These are phyloP conservation scores for Charaxes varanes DNA, from an alignment of 1,140 invertebrate genomes.

Conservation along the genomic window DNA sequence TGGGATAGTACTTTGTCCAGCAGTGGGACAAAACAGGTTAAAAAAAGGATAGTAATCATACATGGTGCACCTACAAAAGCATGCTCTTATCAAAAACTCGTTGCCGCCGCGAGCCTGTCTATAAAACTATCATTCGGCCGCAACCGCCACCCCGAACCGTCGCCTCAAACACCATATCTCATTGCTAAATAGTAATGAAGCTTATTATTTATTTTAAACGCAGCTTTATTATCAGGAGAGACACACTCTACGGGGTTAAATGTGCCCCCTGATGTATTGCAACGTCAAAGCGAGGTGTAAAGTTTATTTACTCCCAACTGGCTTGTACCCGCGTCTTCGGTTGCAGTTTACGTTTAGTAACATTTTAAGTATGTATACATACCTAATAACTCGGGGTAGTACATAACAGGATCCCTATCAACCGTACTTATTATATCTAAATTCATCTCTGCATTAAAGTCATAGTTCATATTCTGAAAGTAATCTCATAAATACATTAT, in stretches of 20 bases:
- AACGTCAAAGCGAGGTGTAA: slow-evolving; percentile 2
- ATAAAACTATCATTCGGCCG: slow-evolving; percentile 44
- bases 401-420: too few species aligned
- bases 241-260: background rate
- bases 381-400: too few species aligned
- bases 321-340: too few species aligned
- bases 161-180: slow-evolving; percentile 50
- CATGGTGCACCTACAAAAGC: slow-evolving; percentile 22
- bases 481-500: too few species aligned
- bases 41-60: background rate
- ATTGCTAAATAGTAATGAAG: slow-evolving; percentile 47
- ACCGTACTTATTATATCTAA: too few species aligned
- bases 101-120: slow-evolving; percentile 44
- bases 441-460: too few species aligned
- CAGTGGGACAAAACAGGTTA: too few species aligned
- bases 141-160: slow-evolving; percentile 40
- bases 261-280: background rate
- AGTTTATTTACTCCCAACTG: too few species aligned
- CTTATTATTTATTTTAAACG: slow-evolving; percentile 46
- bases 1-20: too few species aligned
- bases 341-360: too few species aligned
- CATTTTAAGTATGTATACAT: too few species aligned
- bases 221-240: slow-evolving; percentile 33
- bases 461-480: too few species aligned
- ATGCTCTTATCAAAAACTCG: slow-evolving; percentile 65